A percentile compares a stretch with the other conserved stretches of the same genome.
These are phyloP conservation scores for Melanotaenia boesemani DNA, from an alignment of 2,797 vertebrate species.

Conservation along the genomic window DNA sequence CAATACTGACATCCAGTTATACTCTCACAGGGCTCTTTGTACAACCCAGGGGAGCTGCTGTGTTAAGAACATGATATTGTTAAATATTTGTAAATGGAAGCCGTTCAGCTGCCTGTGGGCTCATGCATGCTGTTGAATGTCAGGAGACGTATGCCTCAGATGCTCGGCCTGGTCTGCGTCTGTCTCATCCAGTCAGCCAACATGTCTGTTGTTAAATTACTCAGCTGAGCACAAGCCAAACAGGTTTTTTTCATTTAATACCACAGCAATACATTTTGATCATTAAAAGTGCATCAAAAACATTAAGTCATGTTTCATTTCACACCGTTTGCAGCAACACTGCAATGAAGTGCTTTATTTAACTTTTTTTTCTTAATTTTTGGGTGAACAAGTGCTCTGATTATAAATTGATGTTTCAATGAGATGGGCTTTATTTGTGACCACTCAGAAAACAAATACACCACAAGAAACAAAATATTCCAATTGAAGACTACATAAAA, in stretches of 20 bases:
- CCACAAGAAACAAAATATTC: conserved; percentile 88
- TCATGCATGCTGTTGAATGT: conserved; percentile 68
- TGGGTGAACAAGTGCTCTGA: conserved; percentile 76
- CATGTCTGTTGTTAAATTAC: conserved; percentile 62
- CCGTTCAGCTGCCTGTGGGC: conserved; percentile 64
- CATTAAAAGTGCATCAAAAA: conserved; percentile 71
- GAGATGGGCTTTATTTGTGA: conserved; percentile 82
- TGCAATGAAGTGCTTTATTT: conserved; percentile 30
- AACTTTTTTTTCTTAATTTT: not conserved
- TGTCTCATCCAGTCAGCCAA: conserved; percentile 72
- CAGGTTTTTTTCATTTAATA: conserved; percentile 49
- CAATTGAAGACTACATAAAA: conserved; percentile 79
- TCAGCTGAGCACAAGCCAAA: conserved; percentile 45
- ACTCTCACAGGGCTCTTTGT: conserved; percentile 80
- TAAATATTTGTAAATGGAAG: conserved; percentile 90
- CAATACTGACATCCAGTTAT: conserved; percentile 69
- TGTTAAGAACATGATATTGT: conserved; percentile 86
- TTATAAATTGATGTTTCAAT: conserved; percentile 89
- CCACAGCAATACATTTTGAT: conserved; percentile 64
- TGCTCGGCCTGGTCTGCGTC: conserved; percentile 60
- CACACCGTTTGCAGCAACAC: conserved; percentile 57
- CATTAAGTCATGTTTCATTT: conserved; percentile 75
- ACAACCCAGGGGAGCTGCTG: conserved; percentile 78
- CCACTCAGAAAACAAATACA: conserved; percentile 86
- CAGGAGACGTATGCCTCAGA: conserved; percentile 74